phyloP scores from a whole-genome alignment of 1,140 invertebrate species.

The Caerostris darwini region DNA sequence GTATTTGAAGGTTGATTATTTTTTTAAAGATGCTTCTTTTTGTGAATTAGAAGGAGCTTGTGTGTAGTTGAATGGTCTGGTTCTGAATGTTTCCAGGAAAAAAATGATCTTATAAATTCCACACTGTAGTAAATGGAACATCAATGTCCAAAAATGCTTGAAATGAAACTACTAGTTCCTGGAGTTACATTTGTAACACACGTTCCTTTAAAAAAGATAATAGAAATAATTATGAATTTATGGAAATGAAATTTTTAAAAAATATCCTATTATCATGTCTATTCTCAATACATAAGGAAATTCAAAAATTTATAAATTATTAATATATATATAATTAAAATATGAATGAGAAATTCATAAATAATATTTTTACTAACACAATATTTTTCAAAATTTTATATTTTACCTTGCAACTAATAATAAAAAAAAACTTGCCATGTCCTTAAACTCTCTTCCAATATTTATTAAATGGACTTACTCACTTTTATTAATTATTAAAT shows the following conservation, averaged over 20 bases:
- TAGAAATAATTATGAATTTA: neutral
- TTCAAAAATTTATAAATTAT: no score
- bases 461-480: no score
- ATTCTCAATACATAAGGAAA: no score
- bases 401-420: no score
- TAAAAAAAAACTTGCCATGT: no score
- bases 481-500: no score
- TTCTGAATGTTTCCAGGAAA: neutral
- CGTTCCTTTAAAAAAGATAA: constrained; percentile 28
- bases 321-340: no score
- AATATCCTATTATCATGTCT: neutral
- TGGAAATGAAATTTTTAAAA: neutral
- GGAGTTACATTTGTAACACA: constrained; percentile 37
- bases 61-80: neutral
- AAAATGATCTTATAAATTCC: constrained; percentile 63
- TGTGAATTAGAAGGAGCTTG: neutral
- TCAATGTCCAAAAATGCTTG: constrained; percentile 5
- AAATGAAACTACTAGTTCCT: neutral
- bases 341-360: no score
- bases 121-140: constrained; percentile 42
- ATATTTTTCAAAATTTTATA: no score
- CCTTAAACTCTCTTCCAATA: no score
- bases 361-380: no score
- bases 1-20: neutral
- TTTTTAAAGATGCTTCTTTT: neutral